These are phyloP conservation scores for Clarias pachynema DNA, from an alignment of 2,797 vertebrate species.

Conservation along the genomic window DNA sequence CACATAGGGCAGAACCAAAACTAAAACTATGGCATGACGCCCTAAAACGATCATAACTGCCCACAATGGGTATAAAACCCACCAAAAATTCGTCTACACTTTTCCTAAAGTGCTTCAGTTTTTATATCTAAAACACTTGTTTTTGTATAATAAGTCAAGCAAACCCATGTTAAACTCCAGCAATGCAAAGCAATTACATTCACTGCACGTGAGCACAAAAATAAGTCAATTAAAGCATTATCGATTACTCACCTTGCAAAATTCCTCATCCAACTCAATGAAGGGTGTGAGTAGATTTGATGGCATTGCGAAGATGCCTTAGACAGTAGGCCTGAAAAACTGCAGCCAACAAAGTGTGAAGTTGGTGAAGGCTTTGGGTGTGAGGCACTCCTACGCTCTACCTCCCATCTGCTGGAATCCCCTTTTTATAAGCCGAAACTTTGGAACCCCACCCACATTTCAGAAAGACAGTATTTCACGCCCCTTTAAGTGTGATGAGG, in stretches of 20 bases:
- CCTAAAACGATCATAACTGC: no score
- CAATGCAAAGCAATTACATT: background rate
- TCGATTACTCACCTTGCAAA: conserved; percentile 75
- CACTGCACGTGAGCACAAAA: background rate
- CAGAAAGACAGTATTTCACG: conserved; percentile 58
- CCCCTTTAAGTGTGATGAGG: conserved; percentile 38
- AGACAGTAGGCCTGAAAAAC: conserved; percentile 16
- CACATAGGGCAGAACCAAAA: background rate
- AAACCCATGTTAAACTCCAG: background rate
- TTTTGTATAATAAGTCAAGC: background rate
- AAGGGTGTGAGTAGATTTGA: conserved; percentile 78
- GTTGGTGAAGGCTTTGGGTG: conserved; percentile 29
- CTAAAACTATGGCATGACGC: background rate
- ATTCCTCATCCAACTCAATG: conserved; percentile 77
- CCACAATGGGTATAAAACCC: background rate
- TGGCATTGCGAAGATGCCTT: conserved; percentile 71
- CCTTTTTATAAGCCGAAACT: conserved; percentile 72
- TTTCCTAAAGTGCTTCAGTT: background rate
- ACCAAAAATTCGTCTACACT: background rate
- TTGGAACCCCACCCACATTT: conserved; percentile 53
- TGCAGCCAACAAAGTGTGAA: conserved; percentile 21
- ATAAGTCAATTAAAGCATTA: background rate
- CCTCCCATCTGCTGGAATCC: conserved; percentile 75
- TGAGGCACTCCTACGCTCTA: conserved; percentile 62
- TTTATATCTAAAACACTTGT: no score